Percentiles rank a stretch among this genome's conserved stretches.
These are phyloP conservation scores for Riparia riparia DNA, from an alignment of 2,113 vertebrate species.

Conservation along the genomic window DNA sequence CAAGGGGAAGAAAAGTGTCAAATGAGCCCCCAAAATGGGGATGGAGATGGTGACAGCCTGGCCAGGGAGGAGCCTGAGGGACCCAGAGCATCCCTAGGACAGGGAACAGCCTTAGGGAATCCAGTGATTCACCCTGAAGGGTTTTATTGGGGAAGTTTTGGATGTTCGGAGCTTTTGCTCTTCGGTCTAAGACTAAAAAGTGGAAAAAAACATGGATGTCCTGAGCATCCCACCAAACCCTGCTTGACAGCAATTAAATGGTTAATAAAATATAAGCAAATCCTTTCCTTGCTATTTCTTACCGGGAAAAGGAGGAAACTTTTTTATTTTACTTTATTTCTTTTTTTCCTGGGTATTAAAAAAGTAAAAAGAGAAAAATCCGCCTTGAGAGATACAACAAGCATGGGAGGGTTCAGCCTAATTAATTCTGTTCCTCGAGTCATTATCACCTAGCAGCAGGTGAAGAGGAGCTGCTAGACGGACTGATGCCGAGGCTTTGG, in stretches of 20 bases:
- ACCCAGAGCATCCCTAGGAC: not conserved
- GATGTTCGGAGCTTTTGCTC: not conserved
- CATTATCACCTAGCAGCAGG: not conserved
- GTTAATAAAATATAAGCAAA: not conserved
- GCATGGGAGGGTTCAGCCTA: not conserved
- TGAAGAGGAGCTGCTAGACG: not conserved
- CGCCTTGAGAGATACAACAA: not conserved
- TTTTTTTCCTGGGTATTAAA: not conserved
- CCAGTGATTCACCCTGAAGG: not conserved
- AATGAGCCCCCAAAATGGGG: not conserved
- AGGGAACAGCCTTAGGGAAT: not conserved
- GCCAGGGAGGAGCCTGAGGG: not conserved
- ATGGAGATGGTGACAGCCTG: not conserved
- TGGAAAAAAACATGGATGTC: not conserved
- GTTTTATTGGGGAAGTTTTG: not conserved
- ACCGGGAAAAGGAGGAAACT: not conserved
- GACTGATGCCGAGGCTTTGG: not conserved
- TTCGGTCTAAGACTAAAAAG: not conserved
- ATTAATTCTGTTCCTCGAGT: not conserved
- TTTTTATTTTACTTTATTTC: not conserved
- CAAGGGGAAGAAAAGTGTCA: not conserved
- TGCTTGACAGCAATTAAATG: not conserved
- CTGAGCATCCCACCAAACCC: not conserved
- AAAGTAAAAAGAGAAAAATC: not conserved
- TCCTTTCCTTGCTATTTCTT: not conserved